These are phyloP conservation scores for Peribatodes rhomboidaria DNA, from an alignment of 2,888 invertebrate species.

Conservation along the genomic window DNA sequence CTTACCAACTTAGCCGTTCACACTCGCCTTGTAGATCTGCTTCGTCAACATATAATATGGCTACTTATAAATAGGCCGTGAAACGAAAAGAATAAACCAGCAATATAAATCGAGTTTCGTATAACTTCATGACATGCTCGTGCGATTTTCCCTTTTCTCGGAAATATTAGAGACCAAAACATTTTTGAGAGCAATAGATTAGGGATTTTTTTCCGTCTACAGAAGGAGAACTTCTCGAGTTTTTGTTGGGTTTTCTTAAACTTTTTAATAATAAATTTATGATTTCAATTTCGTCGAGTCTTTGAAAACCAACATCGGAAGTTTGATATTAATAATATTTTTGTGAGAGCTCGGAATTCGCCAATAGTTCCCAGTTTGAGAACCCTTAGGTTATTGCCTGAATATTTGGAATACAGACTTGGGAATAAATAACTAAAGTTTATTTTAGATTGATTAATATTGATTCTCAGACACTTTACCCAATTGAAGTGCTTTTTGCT, in stretches of 20 bases:
- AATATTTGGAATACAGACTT: constrained; percentile 10
- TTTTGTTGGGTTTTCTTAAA: constrained; percentile 21
- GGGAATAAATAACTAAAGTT: constrained; percentile 2
- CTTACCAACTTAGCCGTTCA: too few species aligned
- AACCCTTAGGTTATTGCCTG: background rate
- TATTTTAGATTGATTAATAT: background rate
- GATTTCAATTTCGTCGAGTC: constrained; percentile 20
- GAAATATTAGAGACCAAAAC: constrained; percentile 29
- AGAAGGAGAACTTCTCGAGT: constrained; percentile 16
- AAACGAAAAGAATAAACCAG: constrained; percentile 36
- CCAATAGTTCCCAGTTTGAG: constrained; percentile 7
- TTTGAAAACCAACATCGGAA: constrained; percentile 11
- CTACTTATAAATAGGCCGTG: background rate
- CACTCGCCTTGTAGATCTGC: too few species aligned
- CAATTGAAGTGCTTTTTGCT: too few species aligned
- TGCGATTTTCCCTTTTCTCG: constrained; percentile 19
- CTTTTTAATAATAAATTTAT: constrained; percentile 24
- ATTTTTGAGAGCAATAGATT: constrained; percentile 34
- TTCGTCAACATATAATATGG: too few species aligned
- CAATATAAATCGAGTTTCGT: constrained; percentile 32
- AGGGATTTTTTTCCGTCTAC: constrained; percentile 28
- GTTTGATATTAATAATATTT: constrained; percentile 13
- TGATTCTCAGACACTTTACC: background rate
- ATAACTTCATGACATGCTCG: constrained; percentile 35
- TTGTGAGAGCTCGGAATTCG: constrained; percentile 9